These are phyloP conservation scores for Belonocnema kinseyi DNA, from an alignment of 1,140 invertebrate species.

Conservation along the genomic window DNA sequence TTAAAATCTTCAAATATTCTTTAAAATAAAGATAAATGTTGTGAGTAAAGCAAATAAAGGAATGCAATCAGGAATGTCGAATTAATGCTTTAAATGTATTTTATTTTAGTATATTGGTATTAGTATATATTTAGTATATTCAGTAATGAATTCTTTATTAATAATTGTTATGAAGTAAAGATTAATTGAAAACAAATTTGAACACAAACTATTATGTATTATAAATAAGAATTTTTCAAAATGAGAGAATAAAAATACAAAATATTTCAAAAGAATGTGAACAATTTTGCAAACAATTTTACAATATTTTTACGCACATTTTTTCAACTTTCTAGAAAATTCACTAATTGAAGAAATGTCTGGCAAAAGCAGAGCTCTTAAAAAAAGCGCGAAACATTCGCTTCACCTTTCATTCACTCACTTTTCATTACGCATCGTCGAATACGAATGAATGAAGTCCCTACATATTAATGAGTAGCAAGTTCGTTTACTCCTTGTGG, in stretches of 20 bases:
- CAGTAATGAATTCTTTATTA: no score
- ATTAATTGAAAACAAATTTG: no score
- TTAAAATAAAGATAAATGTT: no score
- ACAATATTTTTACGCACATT: neutral
- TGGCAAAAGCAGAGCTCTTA: neutral
- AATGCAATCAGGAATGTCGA: no score
- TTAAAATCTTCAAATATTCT: no score
- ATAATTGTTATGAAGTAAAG: no score
- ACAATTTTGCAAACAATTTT: neutral
- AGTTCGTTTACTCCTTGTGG: neutral
- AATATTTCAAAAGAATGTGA: neutral
- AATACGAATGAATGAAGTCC: conserved; percentile 49
- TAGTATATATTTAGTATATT: no score
- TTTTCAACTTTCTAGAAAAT: neutral
- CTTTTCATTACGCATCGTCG: conserved; percentile 52
- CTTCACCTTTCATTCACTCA: conserved; percentile 28
- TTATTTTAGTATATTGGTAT: no score
- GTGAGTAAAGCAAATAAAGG: no score
- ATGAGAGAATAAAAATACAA: neutral
- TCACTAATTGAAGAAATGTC: neutral
- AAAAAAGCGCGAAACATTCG: conserved; percentile 15
- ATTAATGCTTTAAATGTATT: no score
- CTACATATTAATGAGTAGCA: conserved; percentile 23
- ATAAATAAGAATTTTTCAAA: no score
- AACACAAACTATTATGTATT: no score